These are phyloP conservation scores for Ganaspis brasiliensis DNA, from an alignment of 2,888 invertebrate species.

Conservation along the genomic window DNA sequence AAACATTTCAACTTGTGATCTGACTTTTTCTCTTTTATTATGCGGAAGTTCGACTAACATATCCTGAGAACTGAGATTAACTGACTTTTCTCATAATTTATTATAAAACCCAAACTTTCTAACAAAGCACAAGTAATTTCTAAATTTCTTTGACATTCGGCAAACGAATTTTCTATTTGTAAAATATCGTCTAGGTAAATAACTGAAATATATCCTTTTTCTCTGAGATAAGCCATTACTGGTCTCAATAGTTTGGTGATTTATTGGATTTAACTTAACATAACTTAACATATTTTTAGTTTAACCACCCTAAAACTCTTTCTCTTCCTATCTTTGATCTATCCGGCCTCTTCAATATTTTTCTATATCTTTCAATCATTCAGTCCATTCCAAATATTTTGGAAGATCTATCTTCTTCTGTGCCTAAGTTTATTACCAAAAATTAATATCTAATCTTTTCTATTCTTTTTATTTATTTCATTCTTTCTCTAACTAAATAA, in stretches of 20 bases:
- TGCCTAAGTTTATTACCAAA: too few species aligned
- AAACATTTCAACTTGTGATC: neutral
- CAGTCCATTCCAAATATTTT: too few species aligned
- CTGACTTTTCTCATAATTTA: neutral
- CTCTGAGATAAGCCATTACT: neutral
- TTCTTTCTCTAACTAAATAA: too few species aligned
- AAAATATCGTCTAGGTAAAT: neutral
- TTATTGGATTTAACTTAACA: too few species aligned
- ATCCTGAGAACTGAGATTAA: neutral
- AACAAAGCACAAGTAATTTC: neutral
- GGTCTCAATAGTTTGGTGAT: neutral
- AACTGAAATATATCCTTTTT: neutral
- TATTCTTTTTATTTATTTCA: too few species aligned
- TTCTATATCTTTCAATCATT: too few species aligned
- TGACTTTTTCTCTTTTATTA: neutral
- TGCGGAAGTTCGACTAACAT: neutral
- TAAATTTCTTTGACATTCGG: neutral
- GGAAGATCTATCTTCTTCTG: too few species aligned
- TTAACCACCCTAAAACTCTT: too few species aligned
- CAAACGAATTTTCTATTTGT: neutral
- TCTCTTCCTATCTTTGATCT: too few species aligned
- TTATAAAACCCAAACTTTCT: neutral
- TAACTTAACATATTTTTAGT: too few species aligned
- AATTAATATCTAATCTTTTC: too few species aligned
- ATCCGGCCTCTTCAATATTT: too few species aligned